A percentile compares a stretch with the other conserved stretches of the same genome.
Conservation (phyloP, 2,113 vertebrate species). For the Pluvialis apricaria region DNA sequence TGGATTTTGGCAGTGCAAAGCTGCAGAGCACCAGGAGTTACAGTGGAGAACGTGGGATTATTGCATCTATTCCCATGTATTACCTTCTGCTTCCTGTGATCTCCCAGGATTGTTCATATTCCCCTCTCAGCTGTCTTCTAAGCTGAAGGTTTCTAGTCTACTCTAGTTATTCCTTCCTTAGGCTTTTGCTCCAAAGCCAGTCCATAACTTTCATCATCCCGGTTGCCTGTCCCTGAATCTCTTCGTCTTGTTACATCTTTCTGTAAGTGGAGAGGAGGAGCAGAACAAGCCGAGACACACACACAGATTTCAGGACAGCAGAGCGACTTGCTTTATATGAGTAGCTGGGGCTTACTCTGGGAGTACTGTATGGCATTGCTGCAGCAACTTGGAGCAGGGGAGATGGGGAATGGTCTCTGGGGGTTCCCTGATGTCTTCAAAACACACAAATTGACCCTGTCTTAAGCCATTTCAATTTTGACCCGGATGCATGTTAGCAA, state of each 20-base stretch:
- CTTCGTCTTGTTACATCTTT: neutral
- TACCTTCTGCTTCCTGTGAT: neutral
- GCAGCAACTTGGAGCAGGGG: neutral
- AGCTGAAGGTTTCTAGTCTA: neutral
- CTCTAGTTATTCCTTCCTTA: neutral
- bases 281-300: neutral
- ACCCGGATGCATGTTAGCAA: neutral
- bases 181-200: neutral
- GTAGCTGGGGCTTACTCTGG: neutral
- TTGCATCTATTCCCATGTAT: neutral
- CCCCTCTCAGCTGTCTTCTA: neutral
- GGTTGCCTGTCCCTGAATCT: neutral
- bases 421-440: neutral
- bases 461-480: neutral
- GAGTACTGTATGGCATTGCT: neutral
- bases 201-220: neutral
- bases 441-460: rapidly evolving
- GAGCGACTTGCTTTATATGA: neutral
- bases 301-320: neutral
- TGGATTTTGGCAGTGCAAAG: neutral
- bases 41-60: neutral
- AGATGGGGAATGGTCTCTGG: neutral
- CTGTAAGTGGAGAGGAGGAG: neutral
- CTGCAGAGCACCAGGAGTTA: neutral
- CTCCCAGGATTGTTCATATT: neutral